These are phyloP conservation scores for Pygocentrus nattereri DNA, from an alignment of 2,797 vertebrate species.

Conservation along the genomic window DNA sequence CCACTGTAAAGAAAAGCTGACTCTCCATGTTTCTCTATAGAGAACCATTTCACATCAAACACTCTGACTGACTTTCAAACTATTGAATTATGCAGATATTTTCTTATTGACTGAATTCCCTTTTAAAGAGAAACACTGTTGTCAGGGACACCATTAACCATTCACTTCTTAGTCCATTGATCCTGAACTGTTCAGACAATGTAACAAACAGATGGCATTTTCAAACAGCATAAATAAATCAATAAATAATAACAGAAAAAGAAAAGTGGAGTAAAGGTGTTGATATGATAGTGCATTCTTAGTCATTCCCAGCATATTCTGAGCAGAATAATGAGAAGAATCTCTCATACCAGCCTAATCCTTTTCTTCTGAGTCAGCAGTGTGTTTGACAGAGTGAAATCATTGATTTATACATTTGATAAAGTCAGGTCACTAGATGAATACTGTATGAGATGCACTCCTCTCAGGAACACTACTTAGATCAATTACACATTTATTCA, in stretches of 20 bases:
- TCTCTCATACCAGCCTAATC: not conserved
- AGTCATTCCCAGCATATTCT: not conserved
- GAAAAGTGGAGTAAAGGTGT: not conserved
- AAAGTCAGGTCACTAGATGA: not conserved
- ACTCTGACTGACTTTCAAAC: no score
- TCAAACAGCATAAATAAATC: no score
- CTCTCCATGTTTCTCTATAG: no score
- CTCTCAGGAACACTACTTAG: not conserved
- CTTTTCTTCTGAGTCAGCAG: not conserved
- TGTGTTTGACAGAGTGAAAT: not conserved
- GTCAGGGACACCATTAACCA: no score
- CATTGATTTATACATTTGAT: not conserved
- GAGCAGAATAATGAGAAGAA: not conserved
- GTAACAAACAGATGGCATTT: no score
- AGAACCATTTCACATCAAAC: no score
- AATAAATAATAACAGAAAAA: not conserved
- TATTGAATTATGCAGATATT: no score
- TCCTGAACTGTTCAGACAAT: no score
- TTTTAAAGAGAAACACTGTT: no score
- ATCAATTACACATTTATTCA: conserved; percentile 18
- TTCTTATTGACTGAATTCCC: no score
- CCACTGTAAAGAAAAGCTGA: no score
- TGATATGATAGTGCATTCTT: not conserved
- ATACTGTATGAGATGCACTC: not conserved
- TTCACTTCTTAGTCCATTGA: no score